Evolutionary conservation across 2,113 vertebrate genomes (phyloP), one percentile per base, ranked within the genome.

Genomic region (Panthera leo): DNA sequence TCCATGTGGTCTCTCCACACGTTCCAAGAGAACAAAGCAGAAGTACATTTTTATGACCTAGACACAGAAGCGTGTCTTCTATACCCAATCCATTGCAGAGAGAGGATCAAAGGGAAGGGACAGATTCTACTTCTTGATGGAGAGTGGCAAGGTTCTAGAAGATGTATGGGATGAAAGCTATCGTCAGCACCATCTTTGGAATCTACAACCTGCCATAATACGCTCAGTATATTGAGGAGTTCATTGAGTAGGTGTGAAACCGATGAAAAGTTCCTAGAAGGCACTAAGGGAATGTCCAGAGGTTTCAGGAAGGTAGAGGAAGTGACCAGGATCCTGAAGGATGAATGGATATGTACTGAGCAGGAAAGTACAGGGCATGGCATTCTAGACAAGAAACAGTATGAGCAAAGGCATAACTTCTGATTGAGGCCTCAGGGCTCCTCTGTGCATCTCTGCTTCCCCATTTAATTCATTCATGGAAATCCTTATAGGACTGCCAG

Each of bases 261-360:
- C 31, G 13, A 42, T 55, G 45, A 23, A 71, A 85, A n/a, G n/a
- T 79, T 89, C 76, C 73, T 93, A 0, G 55, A 31, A 89, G 78
- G 16, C 15, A 7, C 31, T 31, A 42, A 55, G 42, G 27, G 18
- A 25, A 25, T 82, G 9, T 76, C 39, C 25, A 92, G 67, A 39
- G 48, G 63, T 65, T 83, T 88, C 58, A 11, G 23, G 58, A 95
- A 95, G 39, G 16, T 65, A 58, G 75, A 53, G 48, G 39, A 67
- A n/a, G 31, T 36, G 48, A 39, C 31, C 14, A 68, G 27, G 5
- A 34, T 67, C 34, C 92, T 76, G 34, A 92, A 92, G 39, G 45
- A 89, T 75, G 65, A 86, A 19, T 18, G 63, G 29, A 27, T 51
- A 25, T 83, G 75, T 73, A 45, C 65, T 16, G 36, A 36, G 16